Percentiles rank a stretch among this genome's conserved stretches.
Conservation (phyloP, 2,113 vertebrate species). For the Rhea americana region DNA sequence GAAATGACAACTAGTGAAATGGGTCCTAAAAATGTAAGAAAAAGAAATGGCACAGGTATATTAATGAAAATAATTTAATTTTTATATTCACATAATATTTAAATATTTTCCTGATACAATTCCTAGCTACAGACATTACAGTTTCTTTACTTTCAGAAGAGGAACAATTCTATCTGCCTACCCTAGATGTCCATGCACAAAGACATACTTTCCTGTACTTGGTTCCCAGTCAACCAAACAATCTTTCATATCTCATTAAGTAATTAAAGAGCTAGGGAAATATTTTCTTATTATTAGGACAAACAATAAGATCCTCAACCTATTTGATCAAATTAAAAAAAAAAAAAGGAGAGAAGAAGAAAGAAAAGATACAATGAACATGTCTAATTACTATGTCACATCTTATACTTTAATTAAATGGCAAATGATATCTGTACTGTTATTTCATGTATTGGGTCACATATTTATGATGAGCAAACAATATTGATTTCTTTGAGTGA, state of each 20-base stretch:
- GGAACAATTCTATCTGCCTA: no score
- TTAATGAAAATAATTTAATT: neutral
- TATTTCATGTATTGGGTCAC: fast-evolving
- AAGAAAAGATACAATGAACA: neutral
- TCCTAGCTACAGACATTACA: no score
- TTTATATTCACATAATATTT: neutral
- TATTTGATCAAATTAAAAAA: neutral
- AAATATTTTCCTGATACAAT: neutral
- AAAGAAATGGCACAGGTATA: neutral
- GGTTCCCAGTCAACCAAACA: no score
- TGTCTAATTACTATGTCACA: fast-evolving
- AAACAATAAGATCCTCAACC: fast-evolving
- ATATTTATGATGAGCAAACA: neutral
- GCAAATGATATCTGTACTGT: neutral
- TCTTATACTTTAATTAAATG: neutral
- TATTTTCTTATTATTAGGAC: neutral
- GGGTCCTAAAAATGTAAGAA: neutral
- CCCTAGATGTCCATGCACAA: no score
- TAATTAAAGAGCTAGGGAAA: no score
- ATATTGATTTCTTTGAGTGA: neutral
- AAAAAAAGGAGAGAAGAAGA: neutral
- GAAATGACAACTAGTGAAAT: neutral
- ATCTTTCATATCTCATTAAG: no score
- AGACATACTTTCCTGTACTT: no score
- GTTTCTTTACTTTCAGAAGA: no score